Evolutionary conservation across 1,140 invertebrate genomes (phyloP).

Genomic region (Sitophilus oryzae): DNA sequence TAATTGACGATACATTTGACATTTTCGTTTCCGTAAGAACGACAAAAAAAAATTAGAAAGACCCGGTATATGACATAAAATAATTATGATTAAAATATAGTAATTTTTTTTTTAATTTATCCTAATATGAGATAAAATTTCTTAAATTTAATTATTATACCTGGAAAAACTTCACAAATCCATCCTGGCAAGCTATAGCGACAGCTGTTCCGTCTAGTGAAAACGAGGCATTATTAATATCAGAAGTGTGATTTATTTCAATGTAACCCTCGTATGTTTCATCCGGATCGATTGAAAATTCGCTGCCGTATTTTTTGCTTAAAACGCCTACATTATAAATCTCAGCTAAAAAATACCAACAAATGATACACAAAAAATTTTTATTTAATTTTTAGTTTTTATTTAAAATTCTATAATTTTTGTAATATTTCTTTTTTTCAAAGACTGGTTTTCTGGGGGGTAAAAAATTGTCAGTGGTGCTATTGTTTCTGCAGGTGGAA

Average conservation of each 20-base stretch:
- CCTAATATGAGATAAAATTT: neutral
- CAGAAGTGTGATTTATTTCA: slow-evolving; percentile 59
- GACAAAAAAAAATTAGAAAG: too few relatives aligned
- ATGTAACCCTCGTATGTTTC: slow-evolving; percentile 54
- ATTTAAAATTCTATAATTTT: too few relatives aligned
- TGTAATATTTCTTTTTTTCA: too few relatives aligned
- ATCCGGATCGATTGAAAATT: slow-evolving; percentile 45
- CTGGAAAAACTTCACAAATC: slow-evolving; percentile 88
- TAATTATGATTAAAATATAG: neutral
- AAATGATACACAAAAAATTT: neutral
- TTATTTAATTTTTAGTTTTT: too few relatives aligned
- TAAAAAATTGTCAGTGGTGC: too few relatives aligned
- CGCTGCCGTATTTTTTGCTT: slow-evolving; percentile 45
- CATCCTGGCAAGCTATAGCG: slow-evolving; percentile 81
- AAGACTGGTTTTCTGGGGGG: neutral
- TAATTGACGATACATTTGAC: too few relatives aligned
- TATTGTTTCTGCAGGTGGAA: slow-evolving; percentile 8
- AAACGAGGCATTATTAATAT: slow-evolving; percentile 82
- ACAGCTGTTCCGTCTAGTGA: slow-evolving; percentile 90
- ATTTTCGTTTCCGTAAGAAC: too few relatives aligned
- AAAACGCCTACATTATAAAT: slow-evolving; percentile 57
- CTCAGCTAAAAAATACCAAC: slow-evolving; percentile 49
- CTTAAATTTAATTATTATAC: slow-evolving; percentile 43
- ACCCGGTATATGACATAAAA: too few relatives aligned
- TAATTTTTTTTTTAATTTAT: too few relatives aligned